phyloP scores from a whole-genome alignment of 2,113 vertebrate genomes.

The Cyanocitta stelleri region DNA sequence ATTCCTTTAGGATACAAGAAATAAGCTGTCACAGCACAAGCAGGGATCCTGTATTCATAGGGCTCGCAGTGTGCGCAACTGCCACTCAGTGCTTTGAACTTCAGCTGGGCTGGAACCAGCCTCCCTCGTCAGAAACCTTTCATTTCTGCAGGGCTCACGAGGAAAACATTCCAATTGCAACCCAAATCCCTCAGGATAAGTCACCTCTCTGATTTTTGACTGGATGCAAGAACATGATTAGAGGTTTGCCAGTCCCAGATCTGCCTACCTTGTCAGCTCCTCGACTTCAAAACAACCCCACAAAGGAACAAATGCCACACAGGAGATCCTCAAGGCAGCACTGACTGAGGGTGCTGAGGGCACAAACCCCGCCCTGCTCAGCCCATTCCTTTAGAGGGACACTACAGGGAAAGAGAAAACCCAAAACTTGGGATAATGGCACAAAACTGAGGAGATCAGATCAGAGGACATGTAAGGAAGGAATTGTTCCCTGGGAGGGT shows the following conservation, averaged over 20 bases:
- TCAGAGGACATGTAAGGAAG: background rate
- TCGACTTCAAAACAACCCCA: background rate
- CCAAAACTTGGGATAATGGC: background rate
- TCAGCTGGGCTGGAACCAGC: background rate
- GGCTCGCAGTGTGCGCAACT: background rate
- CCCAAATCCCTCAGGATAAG: background rate
- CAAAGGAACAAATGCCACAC: background rate
- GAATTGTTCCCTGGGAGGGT: accelerated
- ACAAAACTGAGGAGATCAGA: background rate
- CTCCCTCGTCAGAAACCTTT: background rate
- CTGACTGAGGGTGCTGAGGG: accelerated
- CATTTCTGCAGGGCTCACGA: background rate
- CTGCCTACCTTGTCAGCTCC: background rate
- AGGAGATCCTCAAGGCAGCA: background rate
- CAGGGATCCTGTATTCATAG: background rate
- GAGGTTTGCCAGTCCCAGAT: background rate
- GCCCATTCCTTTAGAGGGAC: background rate
- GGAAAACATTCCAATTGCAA: background rate
- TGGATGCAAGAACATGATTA: background rate
- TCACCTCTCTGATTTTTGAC: background rate
- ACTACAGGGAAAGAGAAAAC: background rate
- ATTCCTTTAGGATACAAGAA: background rate
- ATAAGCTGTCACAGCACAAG: background rate
- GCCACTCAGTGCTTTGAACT: background rate
- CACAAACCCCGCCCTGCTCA: background rate